Conservation (phyloP, 2,113 vertebrate species). For the Lampris megalopsis region DNA sequence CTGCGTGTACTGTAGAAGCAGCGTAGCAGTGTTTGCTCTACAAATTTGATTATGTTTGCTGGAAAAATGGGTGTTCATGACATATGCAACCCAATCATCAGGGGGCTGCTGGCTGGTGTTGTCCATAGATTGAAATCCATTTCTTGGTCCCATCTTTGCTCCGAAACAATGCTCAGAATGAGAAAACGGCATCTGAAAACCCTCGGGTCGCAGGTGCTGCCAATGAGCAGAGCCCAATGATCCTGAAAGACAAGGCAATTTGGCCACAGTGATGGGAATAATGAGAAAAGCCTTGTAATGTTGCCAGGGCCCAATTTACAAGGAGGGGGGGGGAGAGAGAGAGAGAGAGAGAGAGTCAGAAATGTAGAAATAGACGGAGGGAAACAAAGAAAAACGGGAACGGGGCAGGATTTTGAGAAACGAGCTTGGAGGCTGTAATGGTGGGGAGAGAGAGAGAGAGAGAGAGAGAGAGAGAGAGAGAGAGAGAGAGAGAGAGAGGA, state of each 20-base stretch:
- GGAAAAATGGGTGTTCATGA: constrained; percentile 30
- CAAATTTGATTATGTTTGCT: constrained; percentile 42
- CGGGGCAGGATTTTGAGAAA: no score
- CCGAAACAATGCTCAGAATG: constrained; percentile 44
- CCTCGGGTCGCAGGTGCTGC: constrained; percentile 60
- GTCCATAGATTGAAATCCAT: constrained; percentile 55
- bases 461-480: constrained; percentile 38
- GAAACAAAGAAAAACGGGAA: neutral
- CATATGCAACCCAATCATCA: constrained; percentile 35
- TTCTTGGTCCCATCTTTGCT: constrained; percentile 57
- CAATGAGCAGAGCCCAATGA: constrained; percentile 77
- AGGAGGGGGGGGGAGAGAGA: constrained; percentile 51
- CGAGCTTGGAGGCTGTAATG: no score
- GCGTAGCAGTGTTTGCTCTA: neutral
- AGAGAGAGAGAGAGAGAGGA: constrained; percentile 19
- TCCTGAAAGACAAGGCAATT: constrained; percentile 85
- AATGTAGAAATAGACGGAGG: neutral
- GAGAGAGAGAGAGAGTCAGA: constrained; percentile 32
- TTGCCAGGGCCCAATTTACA: constrained; percentile 72
- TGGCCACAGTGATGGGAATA: constrained; percentile 77
- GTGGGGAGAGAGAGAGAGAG: neutral
- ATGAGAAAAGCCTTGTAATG: constrained; percentile 81
- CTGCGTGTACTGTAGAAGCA: no score
- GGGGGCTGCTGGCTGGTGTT: constrained; percentile 45
- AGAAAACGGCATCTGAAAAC: constrained; percentile 52